Conservation (phyloP, 2,888 invertebrate species). For the Dicranocentrus wangi region DNA sequence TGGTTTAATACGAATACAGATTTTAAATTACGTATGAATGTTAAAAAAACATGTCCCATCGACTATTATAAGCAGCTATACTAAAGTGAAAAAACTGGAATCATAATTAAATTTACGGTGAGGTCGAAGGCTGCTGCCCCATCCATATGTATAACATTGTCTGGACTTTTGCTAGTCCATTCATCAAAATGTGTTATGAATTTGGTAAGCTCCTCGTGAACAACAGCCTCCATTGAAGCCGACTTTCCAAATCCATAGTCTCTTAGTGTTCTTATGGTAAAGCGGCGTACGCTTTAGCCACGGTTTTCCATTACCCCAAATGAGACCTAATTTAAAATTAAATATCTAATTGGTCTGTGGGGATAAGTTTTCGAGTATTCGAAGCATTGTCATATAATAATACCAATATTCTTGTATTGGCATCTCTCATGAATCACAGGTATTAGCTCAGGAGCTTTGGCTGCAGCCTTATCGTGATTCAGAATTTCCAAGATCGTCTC, state of each 20-base stretch:
- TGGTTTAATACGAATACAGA: no score
- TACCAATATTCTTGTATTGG: conserved; percentile 23
- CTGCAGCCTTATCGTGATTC: conserved; percentile 12
- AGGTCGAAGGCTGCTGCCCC: conserved; percentile 10
- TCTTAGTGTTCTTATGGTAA: conserved; percentile 36
- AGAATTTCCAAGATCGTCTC: conserved; percentile 33
- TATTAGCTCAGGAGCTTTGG: conserved; percentile 30
- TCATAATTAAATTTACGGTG: no score
- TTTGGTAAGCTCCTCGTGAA: conserved; percentile 38
- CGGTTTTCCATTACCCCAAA: conserved; percentile 28
- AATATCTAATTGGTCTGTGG: no score
- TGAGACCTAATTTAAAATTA: no score
- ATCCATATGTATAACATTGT: conserved; percentile 6
- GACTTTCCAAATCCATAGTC: conserved; percentile 50
- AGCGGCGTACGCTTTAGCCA: conserved; percentile 40
- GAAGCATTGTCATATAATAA: no score
- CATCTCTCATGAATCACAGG: conserved; percentile 26
- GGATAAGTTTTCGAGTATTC: no score
- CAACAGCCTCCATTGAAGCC: conserved; percentile 19
- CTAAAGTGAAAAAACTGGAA: no score
- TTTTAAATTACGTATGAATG: no score
- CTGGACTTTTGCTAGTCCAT: background rate
- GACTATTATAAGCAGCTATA: no score
- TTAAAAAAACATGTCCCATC: background rate
- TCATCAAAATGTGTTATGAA: background rate